phyloP scores from a whole-genome alignment of 2,113 vertebrate genomes.

The Tragelaphus strepsiceros region DNA sequence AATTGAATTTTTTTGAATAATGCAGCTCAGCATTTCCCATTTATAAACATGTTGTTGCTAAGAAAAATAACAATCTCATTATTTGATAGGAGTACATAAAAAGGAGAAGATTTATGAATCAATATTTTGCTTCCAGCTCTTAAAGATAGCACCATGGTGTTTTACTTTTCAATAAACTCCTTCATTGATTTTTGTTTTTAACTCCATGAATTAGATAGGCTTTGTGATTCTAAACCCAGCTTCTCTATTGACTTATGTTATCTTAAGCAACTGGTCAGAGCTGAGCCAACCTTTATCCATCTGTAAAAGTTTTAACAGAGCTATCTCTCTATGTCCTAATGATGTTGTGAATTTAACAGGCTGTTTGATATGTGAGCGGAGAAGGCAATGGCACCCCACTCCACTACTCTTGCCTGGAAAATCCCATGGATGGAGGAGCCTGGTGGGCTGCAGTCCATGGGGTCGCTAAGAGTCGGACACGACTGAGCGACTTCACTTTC shows the following conservation, averaged over 20 bases:
- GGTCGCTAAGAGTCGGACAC: too few relatives aligned
- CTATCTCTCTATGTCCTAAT: neutral
- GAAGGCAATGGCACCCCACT: too few relatives aligned
- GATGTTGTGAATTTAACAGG: neutral
- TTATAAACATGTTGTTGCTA: slow-evolving; percentile 12
- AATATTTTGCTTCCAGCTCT: slow-evolving; percentile 47
- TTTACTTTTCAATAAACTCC: slow-evolving; percentile 30
- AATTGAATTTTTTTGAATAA: slow-evolving; percentile 10
- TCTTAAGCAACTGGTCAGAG: neutral
- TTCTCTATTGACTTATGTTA: neutral
- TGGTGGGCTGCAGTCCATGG: too few relatives aligned
- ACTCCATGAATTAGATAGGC: neutral
- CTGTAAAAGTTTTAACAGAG: neutral
- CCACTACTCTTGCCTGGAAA: too few relatives aligned
- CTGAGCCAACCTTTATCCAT: neutral
- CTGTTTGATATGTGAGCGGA: neutral
- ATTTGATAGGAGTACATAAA: neutral
- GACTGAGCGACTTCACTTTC: too few relatives aligned
- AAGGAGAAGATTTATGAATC: neutral
- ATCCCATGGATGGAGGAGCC: too few relatives aligned
- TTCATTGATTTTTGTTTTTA: neutral
- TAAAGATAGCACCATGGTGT: neutral
- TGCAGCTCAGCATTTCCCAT: neutral
- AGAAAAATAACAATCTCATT: slow-evolving; percentile 4
- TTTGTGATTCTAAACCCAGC: neutral